These are phyloP conservation scores for Tromatobia lineatoria DNA, from an alignment of 2,888 invertebrate species.

Conservation along the genomic window DNA sequence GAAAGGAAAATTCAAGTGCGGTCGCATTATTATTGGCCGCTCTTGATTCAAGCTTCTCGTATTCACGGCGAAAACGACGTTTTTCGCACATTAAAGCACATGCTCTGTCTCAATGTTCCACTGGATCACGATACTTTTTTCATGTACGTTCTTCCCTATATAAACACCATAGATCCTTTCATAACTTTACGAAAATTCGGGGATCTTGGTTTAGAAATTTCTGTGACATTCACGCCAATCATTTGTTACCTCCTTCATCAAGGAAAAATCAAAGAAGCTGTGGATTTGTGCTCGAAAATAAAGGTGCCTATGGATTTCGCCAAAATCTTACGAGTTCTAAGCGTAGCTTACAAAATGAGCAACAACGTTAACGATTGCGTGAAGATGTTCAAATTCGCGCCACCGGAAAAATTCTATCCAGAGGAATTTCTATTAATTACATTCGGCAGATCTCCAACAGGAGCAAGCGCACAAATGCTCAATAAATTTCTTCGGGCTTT, in stretches of 20 bases:
- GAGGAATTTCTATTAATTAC: conserved; percentile 87
- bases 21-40: conserved; percentile 90
- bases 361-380: conserved; percentile 86
- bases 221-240: conserved; percentile 86
- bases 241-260: conserved; percentile 85
- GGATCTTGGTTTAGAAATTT: conserved; percentile 84
- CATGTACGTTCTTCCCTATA: conserved; percentile 87
- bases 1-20: conserved; percentile 85
- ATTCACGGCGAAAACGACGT: conserved; percentile 87
- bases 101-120: conserved; percentile 86
- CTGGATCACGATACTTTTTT: conserved; percentile 88
- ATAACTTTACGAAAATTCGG: conserved; percentile 86
- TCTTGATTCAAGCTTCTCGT: conserved; percentile 86
- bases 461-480: conserved; percentile 81
- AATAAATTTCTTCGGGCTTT: conserved; percentile 72
- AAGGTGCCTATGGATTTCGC: conserved; percentile 87
- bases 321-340: conserved; percentile 86
- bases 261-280: conserved; percentile 83
- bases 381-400: conserved; percentile 86
- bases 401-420: conserved; percentile 86
- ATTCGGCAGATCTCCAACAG: conserved; percentile 84
- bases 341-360: conserved; percentile 86
- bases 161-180: conserved; percentile 86
- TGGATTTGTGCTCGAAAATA: conserved; percentile 55
- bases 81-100: conserved; percentile 86